Conservation (phyloP, 2,888 invertebrate species). For the Harpalus rubripes region DNA sequence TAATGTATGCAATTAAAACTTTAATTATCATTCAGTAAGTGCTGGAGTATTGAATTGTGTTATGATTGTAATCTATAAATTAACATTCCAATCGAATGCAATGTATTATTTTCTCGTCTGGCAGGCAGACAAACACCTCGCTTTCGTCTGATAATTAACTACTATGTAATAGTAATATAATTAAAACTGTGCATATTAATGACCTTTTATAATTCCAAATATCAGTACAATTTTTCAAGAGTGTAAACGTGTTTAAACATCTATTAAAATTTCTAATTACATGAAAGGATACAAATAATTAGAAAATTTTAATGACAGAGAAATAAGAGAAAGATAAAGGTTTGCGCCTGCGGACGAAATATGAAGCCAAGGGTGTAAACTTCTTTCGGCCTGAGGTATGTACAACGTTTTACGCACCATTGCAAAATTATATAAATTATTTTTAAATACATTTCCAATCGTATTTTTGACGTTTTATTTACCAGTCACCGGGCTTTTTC, state of each 20-base stretch:
- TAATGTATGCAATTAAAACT: not conserved
- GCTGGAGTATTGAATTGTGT: not conserved
- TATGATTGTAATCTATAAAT: constrained; percentile 35
- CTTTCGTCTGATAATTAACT: constrained; percentile 25
- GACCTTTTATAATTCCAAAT: not conserved
- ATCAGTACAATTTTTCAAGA: not conserved
- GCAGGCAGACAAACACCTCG: constrained; percentile 13
- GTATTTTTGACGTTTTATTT: no score
- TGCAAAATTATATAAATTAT: no score
- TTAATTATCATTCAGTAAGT: constrained; percentile 28
- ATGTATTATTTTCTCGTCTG: constrained; percentile 37
- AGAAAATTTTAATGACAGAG: not conserved
- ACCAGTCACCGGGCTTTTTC: no score
- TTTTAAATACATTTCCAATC: no score
- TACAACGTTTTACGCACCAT: no score
- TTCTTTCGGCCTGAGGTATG: no score
- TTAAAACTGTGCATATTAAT: constrained; percentile 14
- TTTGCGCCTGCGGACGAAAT: no score
- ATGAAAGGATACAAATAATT: constrained; percentile 8
- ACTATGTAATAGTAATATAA: not conserved
- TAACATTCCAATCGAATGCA: constrained; percentile 31
- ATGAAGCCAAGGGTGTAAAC: no score
- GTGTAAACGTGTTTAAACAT: not conserved
- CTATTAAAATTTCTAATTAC: not conserved
- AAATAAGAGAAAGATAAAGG: no score